phyloP scores from a whole-genome alignment of 2,888 invertebrate genomes.

The Micoletzkya japonica region DNA sequence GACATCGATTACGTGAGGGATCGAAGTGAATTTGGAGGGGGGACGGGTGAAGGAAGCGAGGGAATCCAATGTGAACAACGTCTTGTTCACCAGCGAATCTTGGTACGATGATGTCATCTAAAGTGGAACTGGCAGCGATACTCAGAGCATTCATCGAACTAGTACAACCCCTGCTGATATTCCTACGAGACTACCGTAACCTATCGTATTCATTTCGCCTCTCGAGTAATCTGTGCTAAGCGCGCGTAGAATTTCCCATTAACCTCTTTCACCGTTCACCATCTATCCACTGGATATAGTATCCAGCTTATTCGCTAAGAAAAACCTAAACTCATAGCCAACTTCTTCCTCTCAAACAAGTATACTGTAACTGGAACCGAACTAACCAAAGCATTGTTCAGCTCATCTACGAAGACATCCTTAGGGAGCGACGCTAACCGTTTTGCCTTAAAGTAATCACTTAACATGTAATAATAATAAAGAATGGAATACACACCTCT shows the following conservation, averaged over 20 bases:
- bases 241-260: too few species aligned
- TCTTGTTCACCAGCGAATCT: slow-evolving; percentile 53
- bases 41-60: background rate
- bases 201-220: slow-evolving; percentile 10
- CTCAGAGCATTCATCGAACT: too few species aligned
- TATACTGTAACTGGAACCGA: background rate
- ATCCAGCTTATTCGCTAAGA: background rate
- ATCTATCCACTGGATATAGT: slow-evolving; percentile 9
- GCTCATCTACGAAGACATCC: slow-evolving; percentile 81
- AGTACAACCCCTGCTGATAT: too few species aligned
- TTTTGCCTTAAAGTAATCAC: slow-evolving; percentile 70
- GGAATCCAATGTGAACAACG: slow-evolving; percentile 44
- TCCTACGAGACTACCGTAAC: too few species aligned
- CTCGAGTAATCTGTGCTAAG: too few species aligned
- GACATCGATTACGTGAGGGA: slow-evolving; percentile 74
- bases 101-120: slow-evolving; percentile 63
- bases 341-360: too few species aligned
- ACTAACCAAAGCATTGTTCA: slow-evolving; percentile 83
- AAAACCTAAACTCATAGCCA: too few species aligned
- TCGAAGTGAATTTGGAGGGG: slow-evolving; percentile 56
- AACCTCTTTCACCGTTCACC: too few species aligned
- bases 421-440: slow-evolving; percentile 74
- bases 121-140: slow-evolving; percentile 25
- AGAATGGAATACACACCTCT: slow-evolving; percentile 65
- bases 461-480: background rate